Conservation (phyloP, 2,113 vertebrate species). For the Eleginops maclovinus region DNA sequence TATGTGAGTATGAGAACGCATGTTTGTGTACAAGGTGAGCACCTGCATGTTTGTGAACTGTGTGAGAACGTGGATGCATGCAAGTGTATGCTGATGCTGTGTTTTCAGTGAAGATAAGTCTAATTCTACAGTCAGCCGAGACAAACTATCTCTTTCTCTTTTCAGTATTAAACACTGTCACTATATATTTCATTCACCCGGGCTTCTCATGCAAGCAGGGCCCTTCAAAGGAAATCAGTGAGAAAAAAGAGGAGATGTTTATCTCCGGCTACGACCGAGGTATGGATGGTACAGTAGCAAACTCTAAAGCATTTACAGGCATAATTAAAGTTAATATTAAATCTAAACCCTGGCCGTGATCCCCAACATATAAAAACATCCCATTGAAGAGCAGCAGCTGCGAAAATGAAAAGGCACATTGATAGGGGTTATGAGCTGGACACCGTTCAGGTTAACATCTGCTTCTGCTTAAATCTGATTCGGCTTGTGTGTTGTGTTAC, state of each 20-base stretch:
- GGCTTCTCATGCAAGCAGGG: not conserved
- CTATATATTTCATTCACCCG: not conserved
- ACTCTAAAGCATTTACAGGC: slow-evolving; percentile 40
- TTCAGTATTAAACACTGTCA: slow-evolving; percentile 4
- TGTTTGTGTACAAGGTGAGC: not conserved
- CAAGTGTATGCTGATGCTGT: slow-evolving; percentile 7
- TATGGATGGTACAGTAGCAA: slow-evolving; percentile 22
- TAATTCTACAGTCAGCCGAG: not conserved
- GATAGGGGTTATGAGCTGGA: slow-evolving; percentile 23
- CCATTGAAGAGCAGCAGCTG: slow-evolving; percentile 46
- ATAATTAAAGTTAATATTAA: slow-evolving; percentile 27
- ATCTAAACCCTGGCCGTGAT: slow-evolving; percentile 12
- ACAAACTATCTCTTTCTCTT: not conserved
- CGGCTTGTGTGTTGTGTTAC: slow-evolving; percentile 37
- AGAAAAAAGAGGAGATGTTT: not conserved
- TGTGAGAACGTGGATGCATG: slow-evolving; percentile 21
- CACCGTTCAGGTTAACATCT: slow-evolving; percentile 42
- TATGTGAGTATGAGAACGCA: not conserved
- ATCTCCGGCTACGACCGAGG: slow-evolving; percentile 12
- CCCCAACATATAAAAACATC: slow-evolving; percentile 38
- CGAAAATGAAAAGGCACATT: slow-evolving; percentile 50
- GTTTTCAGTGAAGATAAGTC: slow-evolving; percentile 26
- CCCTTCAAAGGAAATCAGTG: slow-evolving; percentile 4
- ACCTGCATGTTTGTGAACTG: slow-evolving; percentile 15
- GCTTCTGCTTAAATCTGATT: slow-evolving; percentile 41